These are phyloP conservation scores for Agonopterix arenella DNA, from an alignment of 2,888 invertebrate species.

Conservation along the genomic window DNA sequence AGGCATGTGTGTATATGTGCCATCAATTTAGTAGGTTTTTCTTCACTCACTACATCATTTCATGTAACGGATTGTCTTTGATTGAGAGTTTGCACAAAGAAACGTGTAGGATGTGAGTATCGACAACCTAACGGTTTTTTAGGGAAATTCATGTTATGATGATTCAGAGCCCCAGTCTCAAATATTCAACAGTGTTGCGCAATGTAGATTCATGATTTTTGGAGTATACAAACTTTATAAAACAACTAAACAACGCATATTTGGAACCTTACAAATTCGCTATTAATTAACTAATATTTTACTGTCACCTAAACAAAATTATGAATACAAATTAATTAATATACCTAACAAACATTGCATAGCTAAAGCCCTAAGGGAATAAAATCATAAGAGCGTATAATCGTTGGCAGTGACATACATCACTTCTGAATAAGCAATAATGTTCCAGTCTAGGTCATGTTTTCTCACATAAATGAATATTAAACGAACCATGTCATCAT, in stretches of 20 bases:
- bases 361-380: constrained; percentile 41
- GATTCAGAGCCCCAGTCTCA: constrained; percentile 10
- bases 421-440: constrained; percentile 49
- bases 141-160: constrained; percentile 17
- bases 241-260: too few species aligned
- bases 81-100: constrained; percentile 25
- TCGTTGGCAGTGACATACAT: constrained; percentile 65
- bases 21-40: constrained; percentile 27
- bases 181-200: constrained; percentile 9
- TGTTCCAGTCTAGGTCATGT: constrained; percentile 36
- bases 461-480: constrained; percentile 49
- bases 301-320: too few species aligned
- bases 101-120: constrained; percentile 30
- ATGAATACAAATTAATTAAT: too few species aligned
- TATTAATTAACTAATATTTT: too few species aligned
- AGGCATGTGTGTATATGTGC: constrained; percentile 14
- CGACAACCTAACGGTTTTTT: constrained; percentile 27
- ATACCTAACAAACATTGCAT: constrained; percentile 13
- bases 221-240: background rate
- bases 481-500: constrained; percentile 32
- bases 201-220: constrained; percentile 1
- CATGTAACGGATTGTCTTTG: constrained; percentile 31
- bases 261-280: too few species aligned
- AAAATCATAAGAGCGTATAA: constrained; percentile 48
- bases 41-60: constrained; percentile 14